Conservation (phyloP, 2,797 vertebrate genomes). For the Myotis findleyi region DNA sequence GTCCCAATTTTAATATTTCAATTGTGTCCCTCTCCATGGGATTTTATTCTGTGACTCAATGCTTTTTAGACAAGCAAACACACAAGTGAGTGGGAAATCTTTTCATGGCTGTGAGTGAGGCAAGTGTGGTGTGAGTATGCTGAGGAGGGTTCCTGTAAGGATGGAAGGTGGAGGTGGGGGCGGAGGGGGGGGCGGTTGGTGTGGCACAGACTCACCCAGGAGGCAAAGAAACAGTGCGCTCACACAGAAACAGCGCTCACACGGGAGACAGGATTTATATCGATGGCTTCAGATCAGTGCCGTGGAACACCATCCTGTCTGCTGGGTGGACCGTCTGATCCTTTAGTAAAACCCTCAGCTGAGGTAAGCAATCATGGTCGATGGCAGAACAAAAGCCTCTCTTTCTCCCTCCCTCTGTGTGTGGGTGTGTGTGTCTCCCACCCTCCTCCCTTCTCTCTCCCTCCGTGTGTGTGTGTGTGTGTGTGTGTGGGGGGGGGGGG, state of each 20-base stretch:
- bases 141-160: background rate
- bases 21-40: background rate
- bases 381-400: conserved; percentile 57
- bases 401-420: background rate
- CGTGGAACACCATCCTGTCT: background rate
- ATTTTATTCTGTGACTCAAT: background rate
- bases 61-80: background rate
- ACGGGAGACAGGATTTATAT: rapidly evolving
- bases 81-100: background rate
- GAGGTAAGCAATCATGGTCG: background rate
- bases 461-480: too few relatives aligned
- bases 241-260: too few relatives aligned
- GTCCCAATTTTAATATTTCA: background rate
- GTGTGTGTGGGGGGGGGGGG: too few relatives aligned
- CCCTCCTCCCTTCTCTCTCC: background rate
- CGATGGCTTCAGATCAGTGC: background rate
- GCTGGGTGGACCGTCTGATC: background rate
- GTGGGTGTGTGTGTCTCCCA: background rate
- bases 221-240: background rate
- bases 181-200: too few relatives aligned
- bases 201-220: background rate
- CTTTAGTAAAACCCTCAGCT: background rate
- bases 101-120: background rate
- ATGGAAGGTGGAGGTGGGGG: background rate
- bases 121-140: background rate